These are phyloP conservation scores for Tokudaia tokunoshimensis DNA, from an alignment of 2,797 vertebrate genomes.

Conservation along the genomic window DNA sequence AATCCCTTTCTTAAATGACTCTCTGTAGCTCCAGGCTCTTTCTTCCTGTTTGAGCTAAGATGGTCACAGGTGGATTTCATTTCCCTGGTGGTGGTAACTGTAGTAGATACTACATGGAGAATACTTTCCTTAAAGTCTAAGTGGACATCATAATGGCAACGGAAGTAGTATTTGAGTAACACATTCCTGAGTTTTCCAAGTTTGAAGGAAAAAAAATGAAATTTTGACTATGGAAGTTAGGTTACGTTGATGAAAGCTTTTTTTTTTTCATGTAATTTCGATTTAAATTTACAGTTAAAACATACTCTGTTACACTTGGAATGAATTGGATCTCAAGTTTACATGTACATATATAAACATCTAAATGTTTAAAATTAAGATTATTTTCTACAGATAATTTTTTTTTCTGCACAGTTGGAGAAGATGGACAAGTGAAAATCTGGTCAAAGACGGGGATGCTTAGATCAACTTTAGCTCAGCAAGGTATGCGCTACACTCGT, in stretches of 20 bases:
- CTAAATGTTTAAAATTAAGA: conserved; percentile 44
- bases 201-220: conserved; percentile 58
- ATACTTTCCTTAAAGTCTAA: conserved; percentile 24
- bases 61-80: conserved; percentile 17
- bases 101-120: conserved; percentile 3
- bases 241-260: conserved; percentile 43
- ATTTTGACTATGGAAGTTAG: conserved; percentile 59
- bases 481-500: conserved; percentile 90
- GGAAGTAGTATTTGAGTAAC: conserved; percentile 39
- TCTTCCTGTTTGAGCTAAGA: conserved; percentile 12
- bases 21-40: not conserved
- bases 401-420: conserved; percentile 91
- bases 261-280: conserved; percentile 49
- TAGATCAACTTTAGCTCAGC: conserved; percentile 95
- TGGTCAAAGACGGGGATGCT: conserved; percentile 99
- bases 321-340: conserved; percentile 55
- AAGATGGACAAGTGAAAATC: conserved; percentile 99
- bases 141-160: conserved; percentile 39
- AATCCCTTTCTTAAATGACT: conserved; percentile 36
- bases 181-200: conserved; percentile 32
- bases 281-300: conserved; percentile 46
- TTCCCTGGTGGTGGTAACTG: not conserved
- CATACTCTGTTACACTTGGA: not conserved
- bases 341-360: not conserved
- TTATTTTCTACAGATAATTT: conserved; percentile 53